Evolutionary conservation across 2,113 vertebrate genomes (phyloP).

Genomic region (Cardinalis cardinalis): DNA sequence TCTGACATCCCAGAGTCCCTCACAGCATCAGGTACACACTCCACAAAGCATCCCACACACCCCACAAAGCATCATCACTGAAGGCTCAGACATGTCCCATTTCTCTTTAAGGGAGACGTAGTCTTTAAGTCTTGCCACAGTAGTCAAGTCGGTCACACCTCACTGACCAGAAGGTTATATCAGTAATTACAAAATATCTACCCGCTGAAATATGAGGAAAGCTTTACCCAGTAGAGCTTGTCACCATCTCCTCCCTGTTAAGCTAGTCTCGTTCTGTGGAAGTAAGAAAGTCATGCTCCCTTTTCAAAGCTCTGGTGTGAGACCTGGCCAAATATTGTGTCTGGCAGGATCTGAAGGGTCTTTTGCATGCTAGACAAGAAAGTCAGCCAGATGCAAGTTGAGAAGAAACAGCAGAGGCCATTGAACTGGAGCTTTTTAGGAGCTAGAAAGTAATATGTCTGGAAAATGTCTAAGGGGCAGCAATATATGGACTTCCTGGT

Average conservation of each 20-base stretch:
- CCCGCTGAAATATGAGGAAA: neutral
- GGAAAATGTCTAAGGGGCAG: neutral
- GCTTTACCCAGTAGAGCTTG: neutral
- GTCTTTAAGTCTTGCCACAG: neutral
- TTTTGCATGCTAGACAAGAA: neutral
- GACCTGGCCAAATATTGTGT: neutral
- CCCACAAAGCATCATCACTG: neutral
- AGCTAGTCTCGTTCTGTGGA: neutral
- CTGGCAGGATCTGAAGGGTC: neutral
- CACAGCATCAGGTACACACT: accelerated
- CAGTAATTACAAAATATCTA: neutral
- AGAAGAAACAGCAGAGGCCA: neutral
- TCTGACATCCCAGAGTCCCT: neutral
- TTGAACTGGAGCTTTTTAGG: neutral
- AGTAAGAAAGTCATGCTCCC: neutral
- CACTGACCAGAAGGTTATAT: neutral
- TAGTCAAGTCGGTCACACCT: neutral
- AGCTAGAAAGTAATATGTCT: neutral
- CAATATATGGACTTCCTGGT: neutral
- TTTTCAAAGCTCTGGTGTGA: neutral
- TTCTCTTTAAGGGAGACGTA: neutral
- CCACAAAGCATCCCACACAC: neutral
- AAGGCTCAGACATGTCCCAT: neutral
- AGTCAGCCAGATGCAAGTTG: neutral
- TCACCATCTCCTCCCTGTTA: neutral